Conservation (phyloP, 2,888 invertebrate genomes). For the Macrophya alboannulata region DNA sequence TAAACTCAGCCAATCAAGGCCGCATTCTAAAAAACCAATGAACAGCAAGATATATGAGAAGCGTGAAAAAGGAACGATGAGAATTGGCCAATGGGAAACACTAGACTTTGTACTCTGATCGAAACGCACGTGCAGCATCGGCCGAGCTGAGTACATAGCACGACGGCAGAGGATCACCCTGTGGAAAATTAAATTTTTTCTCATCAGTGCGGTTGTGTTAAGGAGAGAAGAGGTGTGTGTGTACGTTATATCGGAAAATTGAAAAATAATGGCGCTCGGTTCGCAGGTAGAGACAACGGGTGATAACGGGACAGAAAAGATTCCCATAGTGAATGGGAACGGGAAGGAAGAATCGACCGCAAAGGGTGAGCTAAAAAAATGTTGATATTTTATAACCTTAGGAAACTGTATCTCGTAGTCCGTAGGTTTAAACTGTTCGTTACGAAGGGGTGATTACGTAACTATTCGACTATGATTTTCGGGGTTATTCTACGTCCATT, state of each 20-base stretch:
- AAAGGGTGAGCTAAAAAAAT: constrained; percentile 64
- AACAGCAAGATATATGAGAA: not conserved
- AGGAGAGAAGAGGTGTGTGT: constrained; percentile 21
- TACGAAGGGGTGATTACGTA: not conserved
- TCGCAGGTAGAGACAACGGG: constrained; percentile 77
- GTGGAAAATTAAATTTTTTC: not conserved
- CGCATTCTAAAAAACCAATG: not conserved
- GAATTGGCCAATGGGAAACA: constrained; percentile 55
- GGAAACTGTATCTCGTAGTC: not conserved
- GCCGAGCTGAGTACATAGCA: constrained; percentile 31
- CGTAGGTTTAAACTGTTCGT: not conserved
- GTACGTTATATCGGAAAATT: constrained; percentile 44
- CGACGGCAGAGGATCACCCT: constrained; percentile 5
- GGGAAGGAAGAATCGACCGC: constrained; percentile 63
- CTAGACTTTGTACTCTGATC: constrained; percentile 71
- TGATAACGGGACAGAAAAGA: constrained; percentile 75
- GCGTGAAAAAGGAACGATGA: not conserved
- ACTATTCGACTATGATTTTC: not conserved
- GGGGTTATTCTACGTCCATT: not conserved
- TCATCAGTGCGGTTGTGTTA: constrained; percentile 33
- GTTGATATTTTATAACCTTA: constrained; percentile 17
- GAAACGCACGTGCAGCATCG: constrained; percentile 72
- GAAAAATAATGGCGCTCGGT: constrained; percentile 77
- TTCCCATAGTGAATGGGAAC: constrained; percentile 73
- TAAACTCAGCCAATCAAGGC: not conserved